Evolutionary conservation across 2,888 invertebrate genomes (phyloP).

Genomic region (Meiosimyza decipiens): DNA sequence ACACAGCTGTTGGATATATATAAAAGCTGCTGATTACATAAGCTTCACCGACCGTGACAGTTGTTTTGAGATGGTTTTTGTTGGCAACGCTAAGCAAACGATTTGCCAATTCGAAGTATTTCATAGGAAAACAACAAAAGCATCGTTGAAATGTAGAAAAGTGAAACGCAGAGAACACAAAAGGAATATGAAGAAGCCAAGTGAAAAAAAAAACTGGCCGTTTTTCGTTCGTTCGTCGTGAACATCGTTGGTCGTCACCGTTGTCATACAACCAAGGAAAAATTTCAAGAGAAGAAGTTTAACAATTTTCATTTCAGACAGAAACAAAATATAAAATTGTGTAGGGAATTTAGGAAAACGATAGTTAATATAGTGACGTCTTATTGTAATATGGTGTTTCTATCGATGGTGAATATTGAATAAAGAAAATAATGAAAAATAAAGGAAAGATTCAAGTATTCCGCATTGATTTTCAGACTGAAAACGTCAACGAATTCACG

Average conservation of each 20-base stretch:
- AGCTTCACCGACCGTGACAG: not conserved
- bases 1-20: not conserved
- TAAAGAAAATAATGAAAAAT: no score
- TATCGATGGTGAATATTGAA: conserved; percentile 21
- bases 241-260: conserved; percentile 21
- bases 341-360: not conserved
- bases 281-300: not conserved
- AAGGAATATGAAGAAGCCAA: conserved; percentile 16
- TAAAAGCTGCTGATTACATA: not conserved
- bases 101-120: conserved; percentile 21
- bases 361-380: not conserved
- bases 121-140: conserved; percentile 24
- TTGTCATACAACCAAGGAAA: not conserved
- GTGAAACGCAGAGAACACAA: conserved; percentile 13
- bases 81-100: no score
- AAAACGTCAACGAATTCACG: conserved; percentile 26
- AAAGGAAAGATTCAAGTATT: not conserved
- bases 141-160: not conserved
- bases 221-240: conserved; percentile 16
- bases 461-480: conserved; percentile 26
- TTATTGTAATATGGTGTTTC: not conserved
- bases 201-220: conserved; percentile 7
- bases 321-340: conserved; percentile 6
- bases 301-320: conserved; percentile 7
- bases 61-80: no score